phyloP scores from a whole-genome alignment of 2,888 invertebrate species.

The Amiota minor region DNA sequence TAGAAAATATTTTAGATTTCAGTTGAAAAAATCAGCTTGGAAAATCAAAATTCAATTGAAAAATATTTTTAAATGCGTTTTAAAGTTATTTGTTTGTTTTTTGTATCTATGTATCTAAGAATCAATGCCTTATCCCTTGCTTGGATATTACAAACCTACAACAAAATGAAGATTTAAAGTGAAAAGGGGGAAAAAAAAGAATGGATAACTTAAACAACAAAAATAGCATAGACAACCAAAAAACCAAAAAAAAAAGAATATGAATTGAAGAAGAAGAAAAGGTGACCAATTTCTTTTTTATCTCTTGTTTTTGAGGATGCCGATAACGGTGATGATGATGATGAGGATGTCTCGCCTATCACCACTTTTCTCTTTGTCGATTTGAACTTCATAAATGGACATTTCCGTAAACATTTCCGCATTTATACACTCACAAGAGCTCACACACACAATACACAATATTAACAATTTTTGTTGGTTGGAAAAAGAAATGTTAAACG shows the following conservation, averaged over 20 bases:
- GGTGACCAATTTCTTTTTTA: slow-evolving; percentile 15
- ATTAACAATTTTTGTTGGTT: slow-evolving; percentile 15
- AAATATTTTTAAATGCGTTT: too few relatives aligned
- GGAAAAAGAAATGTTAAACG: slow-evolving; percentile 4
- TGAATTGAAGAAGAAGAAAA: neutral
- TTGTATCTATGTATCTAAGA: neutral
- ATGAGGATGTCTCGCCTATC: neutral
- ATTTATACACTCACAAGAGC: neutral
- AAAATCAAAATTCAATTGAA: too few relatives aligned
- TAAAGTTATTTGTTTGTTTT: neutral
- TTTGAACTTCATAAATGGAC: slow-evolving; percentile 26
- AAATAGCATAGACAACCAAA: too few relatives aligned
- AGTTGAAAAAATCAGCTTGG: too few relatives aligned
- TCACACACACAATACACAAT: slow-evolving; percentile 7
- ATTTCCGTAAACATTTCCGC: slow-evolving; percentile 30
- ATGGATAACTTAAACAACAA: too few relatives aligned
- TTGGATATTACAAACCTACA: neutral
- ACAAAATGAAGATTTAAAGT: neutral
- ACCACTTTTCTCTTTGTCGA: neutral
- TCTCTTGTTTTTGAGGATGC: neutral
- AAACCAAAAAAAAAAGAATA: neutral
- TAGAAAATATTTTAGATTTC: too few relatives aligned
- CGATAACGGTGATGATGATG: neutral
- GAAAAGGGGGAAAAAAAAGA: neutral
- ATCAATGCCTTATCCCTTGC: neutral